Evolutionary conservation across 2,113 vertebrate genomes (phyloP).

Genomic region (Orthonyx spaldingii): DNA sequence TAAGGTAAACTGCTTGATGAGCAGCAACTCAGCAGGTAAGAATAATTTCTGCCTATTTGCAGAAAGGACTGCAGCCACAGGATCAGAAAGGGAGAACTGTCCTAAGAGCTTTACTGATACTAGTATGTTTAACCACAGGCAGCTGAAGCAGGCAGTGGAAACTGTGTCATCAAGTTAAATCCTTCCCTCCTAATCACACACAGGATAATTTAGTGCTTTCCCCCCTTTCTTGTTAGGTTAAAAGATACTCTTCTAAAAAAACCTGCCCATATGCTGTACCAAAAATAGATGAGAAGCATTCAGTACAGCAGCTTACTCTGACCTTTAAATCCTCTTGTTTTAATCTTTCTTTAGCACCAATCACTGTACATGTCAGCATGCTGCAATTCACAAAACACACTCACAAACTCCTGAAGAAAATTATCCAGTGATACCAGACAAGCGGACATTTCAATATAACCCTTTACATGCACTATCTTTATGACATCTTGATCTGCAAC

Average conservation of each 20-base stretch:
- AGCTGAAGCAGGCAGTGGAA: background rate
- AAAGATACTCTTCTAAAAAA: background rate
- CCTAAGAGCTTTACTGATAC: background rate
- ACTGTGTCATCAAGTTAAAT: background rate
- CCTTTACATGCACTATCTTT: background rate
- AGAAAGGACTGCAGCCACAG: background rate
- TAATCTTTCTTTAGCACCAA: background rate
- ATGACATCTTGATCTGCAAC: background rate
- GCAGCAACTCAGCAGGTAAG: background rate
- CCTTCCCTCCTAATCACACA: background rate
- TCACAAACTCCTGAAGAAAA: background rate
- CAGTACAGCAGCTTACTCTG: background rate
- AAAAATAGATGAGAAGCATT: background rate
- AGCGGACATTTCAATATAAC: background rate
- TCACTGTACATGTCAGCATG: background rate
- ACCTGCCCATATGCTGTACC: background rate
- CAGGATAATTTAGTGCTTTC: background rate
- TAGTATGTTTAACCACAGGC: background rate
- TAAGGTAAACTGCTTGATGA: background rate
- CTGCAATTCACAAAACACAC: background rate
- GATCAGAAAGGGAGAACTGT: background rate
- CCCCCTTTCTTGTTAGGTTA: background rate
- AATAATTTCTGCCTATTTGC: background rate
- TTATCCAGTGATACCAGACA: background rate
- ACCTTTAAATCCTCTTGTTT: conserved; percentile 7